phyloP scores from a whole-genome alignment of 2,888 invertebrate species.

The Carpatolechia fugitivella region DNA sequence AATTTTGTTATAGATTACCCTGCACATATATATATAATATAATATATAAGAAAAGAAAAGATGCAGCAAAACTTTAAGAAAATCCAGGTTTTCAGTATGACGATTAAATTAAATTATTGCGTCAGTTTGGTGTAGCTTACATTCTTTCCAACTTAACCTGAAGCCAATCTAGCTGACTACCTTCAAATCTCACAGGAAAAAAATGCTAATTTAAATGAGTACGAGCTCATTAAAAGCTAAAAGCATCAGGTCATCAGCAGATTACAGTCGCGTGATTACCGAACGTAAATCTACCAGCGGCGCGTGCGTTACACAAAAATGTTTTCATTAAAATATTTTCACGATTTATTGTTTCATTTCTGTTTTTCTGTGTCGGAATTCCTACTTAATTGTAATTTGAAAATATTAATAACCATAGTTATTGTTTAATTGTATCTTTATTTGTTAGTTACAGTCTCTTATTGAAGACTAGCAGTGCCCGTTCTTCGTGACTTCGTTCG shows the following conservation, averaged over 20 bases:
- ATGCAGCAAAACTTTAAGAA: too few species aligned
- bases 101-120: too few species aligned
- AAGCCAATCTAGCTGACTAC: too few species aligned
- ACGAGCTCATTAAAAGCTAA: conserved; percentile 39
- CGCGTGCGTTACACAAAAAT: conserved; percentile 51
- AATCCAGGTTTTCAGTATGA: too few species aligned
- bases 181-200: neutral
- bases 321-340: conserved; percentile 45
- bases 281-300: conserved; percentile 38
- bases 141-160: too few species aligned
- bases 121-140: too few species aligned
- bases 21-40: too few species aligned
- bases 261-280: conserved; percentile 52
- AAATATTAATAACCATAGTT: neutral
- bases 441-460: too few species aligned
- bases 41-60: too few species aligned
- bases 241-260: conserved; percentile 55
- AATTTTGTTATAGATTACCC: too few species aligned
- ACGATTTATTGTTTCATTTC: conserved; percentile 42
- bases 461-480: too few species aligned
- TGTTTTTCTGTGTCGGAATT: conserved; percentile 31
- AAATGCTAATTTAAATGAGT: neutral
- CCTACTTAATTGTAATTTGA: conserved; percentile 12
- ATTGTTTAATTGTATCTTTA: neutral
- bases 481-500: too few species aligned